Percentiles rank a stretch among this genome's conserved stretches.
Conservation (phyloP, 2,797 vertebrate genomes). For the Megalops cyprinoides region DNA sequence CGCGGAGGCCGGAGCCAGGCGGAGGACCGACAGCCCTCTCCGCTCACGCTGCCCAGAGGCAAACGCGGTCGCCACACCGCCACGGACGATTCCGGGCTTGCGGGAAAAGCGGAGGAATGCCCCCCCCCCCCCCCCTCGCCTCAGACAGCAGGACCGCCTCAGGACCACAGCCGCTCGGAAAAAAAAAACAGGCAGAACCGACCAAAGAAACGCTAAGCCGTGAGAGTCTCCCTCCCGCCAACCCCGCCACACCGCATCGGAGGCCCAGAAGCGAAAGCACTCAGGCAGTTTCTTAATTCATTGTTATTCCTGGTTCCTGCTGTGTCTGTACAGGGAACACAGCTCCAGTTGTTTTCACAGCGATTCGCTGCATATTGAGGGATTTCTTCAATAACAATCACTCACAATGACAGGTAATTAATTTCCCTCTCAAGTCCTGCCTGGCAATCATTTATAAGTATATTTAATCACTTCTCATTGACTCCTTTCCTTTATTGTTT, state of each 20-base stretch:
- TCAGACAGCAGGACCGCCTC: no score
- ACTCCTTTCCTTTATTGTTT: conserved; percentile 58
- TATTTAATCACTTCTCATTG: conserved; percentile 69
- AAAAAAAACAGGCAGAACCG: no score
- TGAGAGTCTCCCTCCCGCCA: conserved; percentile 30
- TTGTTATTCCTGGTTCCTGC: neutral
- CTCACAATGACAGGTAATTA: conserved; percentile 74
- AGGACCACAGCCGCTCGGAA: neutral
- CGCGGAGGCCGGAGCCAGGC: no score
- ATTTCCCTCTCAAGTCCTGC: conserved; percentile 61
- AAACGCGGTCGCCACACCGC: no score
- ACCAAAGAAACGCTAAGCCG: conserved; percentile 43
- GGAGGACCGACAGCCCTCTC: no score
- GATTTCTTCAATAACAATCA: conserved; percentile 65
- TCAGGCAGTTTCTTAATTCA: no score
- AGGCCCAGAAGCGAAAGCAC: conserved; percentile 47
- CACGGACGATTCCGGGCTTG: no score
- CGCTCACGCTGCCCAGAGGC: no score
- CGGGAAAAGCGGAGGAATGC: no score
- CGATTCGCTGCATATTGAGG: no score
- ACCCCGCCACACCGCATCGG: conserved; percentile 25
- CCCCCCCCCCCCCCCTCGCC: no score
- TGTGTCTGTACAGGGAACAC: neutral
- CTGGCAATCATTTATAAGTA: conserved; percentile 62
- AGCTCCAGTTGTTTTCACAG: conserved; percentile 26